Percentiles rank a stretch among this genome's conserved stretches.
Conservation (phyloP, 1,140 invertebrate genomes). For the Monomorium pharaonis region DNA sequence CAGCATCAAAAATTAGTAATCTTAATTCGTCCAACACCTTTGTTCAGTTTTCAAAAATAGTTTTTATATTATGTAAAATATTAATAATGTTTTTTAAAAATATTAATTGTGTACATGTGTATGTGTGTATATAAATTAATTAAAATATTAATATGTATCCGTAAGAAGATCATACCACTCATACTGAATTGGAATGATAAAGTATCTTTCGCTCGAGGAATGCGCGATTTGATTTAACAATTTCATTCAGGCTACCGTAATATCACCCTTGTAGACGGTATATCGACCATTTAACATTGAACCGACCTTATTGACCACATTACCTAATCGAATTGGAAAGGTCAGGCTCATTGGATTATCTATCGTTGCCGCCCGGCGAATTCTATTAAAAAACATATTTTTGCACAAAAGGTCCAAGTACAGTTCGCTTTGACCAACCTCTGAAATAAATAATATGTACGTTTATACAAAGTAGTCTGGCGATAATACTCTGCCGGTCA, state of each 20-base stretch:
- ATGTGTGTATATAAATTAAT: not conserved
- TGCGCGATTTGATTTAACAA: not conserved
- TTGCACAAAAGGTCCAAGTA: conserved; percentile 56
- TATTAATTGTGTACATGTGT: no score
- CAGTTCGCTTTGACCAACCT: not conserved
- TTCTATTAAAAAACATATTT: conserved; percentile 65
- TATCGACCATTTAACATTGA: conserved; percentile 76
- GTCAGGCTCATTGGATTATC: conserved; percentile 76
- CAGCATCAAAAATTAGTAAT: not conserved
- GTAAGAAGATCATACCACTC: not conserved
- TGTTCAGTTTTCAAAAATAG: not conserved
- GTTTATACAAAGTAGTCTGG: not conserved
- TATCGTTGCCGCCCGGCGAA: conserved; percentile 35
- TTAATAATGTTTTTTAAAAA: no score
- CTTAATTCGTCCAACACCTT: not conserved
- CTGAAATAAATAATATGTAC: conserved; percentile 25
- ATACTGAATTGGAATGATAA: not conserved
- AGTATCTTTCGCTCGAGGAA: not conserved
- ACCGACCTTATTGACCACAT: conserved; percentile 79
- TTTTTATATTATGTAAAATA: not conserved
- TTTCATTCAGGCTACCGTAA: not conserved
- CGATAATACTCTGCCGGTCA: not conserved
- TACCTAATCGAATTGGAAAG: conserved; percentile 79
- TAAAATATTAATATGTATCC: not conserved
- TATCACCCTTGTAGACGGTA: conserved; percentile 46